Evolutionary conservation across 2,797 vertebrate genomes (phyloP), one percentile per base, ranked within the genome.

Genomic region (Triplophysa yarkandensis): DNA sequence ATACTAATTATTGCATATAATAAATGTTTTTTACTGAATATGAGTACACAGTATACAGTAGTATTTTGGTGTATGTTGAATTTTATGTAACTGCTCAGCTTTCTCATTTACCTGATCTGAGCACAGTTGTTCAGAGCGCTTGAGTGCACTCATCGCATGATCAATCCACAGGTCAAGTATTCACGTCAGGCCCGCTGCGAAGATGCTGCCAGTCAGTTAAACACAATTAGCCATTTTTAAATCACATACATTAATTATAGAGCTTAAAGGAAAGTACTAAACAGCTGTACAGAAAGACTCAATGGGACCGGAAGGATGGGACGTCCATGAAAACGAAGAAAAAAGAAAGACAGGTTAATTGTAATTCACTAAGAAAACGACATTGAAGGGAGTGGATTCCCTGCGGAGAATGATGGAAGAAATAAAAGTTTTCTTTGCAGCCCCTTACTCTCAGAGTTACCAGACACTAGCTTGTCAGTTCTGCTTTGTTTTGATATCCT

Each of bases 401-500:
- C 77, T 41, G 61, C 58, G 70, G 63, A 79, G 50, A 28, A 30
- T 34, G 83, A 85, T 73, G 80, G 71, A 71, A 30, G 67, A 82
- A 75, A 73, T 68, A 81, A 79, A 91, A 88, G 84, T 81, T 92
- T 89, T 55, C 68, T 82, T 70, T 28, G 72, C 8, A 61, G 32
- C 46, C 68, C 64, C 43, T 43, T 16, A 36, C 46, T 74, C 72
- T 76, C 44, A 68, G 84, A 87, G 85, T 87, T 88, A 86, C 77
- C 69, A 82, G 80, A 77, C 84, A 41, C 58, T 43, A 75, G 77
- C 84, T 32, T 86, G 91, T 89, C 90, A 82, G 87, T 89, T 88
- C 85, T 84, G 85, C 88, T 91, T 92, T 89, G 89, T 90, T 89
- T 88, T 82, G 71, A 79, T 82, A 88, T 80, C 83, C 65, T 82